Evolutionary conservation across 2,113 vertebrate species (phyloP).

Genomic region (Centropus unirufus): DNA sequence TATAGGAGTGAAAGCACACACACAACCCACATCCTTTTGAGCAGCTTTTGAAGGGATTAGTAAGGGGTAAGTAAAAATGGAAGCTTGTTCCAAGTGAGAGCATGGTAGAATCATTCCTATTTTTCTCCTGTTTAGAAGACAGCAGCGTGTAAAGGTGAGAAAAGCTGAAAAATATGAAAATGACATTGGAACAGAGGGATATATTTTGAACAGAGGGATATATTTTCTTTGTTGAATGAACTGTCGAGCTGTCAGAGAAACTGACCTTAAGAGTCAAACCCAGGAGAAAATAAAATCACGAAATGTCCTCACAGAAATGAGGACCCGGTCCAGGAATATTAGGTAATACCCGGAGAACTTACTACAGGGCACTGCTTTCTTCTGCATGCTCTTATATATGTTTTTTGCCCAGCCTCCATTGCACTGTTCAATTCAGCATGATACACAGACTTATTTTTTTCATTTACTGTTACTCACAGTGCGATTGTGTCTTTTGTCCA

Average conservation of each 20-base stretch:
- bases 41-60: background rate
- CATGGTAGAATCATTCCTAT: background rate
- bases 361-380: background rate
- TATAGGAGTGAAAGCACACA: background rate
- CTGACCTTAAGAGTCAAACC: background rate
- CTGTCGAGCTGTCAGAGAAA: accelerated
- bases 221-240: background rate
- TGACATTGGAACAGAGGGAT: background rate
- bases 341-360: background rate
- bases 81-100: background rate
- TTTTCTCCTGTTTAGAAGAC: background rate
- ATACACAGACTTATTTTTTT: background rate
- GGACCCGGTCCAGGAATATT: background rate
- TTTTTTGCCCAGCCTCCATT: background rate
- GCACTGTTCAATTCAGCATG: background rate
- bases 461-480: background rate
- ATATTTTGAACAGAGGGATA: background rate
- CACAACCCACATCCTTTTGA: accelerated
- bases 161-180: background rate
- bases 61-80: background rate
- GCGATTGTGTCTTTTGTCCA: background rate
- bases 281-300: background rate
- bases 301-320: background rate
- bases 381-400: background rate
- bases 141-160: background rate